Percentiles rank a stretch among this genome's conserved stretches.
These are phyloP conservation scores for Sesamia inferens DNA, from an alignment of 2,888 invertebrate species.

Conservation along the genomic window DNA sequence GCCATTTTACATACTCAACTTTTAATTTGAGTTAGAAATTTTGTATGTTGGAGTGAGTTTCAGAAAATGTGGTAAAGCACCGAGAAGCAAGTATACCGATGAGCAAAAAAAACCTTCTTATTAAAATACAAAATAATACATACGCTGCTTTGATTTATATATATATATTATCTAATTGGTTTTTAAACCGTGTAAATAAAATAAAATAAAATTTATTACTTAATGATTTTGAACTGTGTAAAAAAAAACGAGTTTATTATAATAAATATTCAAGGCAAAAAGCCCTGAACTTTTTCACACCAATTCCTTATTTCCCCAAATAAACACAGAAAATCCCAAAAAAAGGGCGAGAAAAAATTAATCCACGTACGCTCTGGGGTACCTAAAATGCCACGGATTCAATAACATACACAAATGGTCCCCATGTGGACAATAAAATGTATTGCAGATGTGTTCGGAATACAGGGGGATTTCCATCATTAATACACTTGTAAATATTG, in stretches of 20 bases:
- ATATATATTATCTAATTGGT: no score
- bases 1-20: conserved; percentile 38
- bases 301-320: conserved; percentile 47
- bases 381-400: conserved; percentile 58
- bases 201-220: no score
- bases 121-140: no score
- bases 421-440: conserved; percentile 79
- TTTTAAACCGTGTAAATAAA: no score
- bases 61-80: background rate
- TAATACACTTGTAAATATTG: conserved; percentile 75
- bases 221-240: no score
- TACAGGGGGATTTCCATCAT: conserved; percentile 73
- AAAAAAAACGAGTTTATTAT: background rate
- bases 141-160: no score
- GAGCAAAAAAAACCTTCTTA: no score
- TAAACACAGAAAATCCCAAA: conserved; percentile 41
- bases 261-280: conserved; percentile 22
- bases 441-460: conserved; percentile 66
- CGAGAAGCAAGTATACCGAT: no score
- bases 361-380: conserved; percentile 58
- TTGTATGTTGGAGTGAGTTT: background rate
- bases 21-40: conserved; percentile 35
- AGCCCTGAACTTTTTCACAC: conserved; percentile 9
- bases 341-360: conserved; percentile 59
- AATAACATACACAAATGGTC: conserved; percentile 71